Conservation (phyloP, 92 coral and sea anemone species). For the Palythoa caribaeorum region DNA sequence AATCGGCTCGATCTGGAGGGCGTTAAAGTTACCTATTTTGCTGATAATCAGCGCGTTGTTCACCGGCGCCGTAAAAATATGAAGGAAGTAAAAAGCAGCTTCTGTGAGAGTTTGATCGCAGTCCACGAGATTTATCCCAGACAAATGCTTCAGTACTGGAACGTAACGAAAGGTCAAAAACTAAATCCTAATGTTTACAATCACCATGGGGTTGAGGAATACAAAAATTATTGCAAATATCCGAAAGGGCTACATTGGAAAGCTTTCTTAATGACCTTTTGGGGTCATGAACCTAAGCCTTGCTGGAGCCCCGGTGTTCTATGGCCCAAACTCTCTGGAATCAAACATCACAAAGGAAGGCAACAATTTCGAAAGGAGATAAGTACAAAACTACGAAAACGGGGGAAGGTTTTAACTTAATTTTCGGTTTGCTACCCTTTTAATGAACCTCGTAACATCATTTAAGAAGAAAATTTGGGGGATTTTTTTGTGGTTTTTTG, state of each 20-base stretch:
- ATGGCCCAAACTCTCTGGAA: constrained; percentile 45
- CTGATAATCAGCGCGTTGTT: constrained; percentile 55
- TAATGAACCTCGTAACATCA: no score
- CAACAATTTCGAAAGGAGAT: no score
- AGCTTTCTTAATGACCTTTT: constrained; percentile 40
- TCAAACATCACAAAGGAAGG: constrained; percentile 9
- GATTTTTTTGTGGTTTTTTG: no score
- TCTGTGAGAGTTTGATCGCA: constrained; percentile 47
- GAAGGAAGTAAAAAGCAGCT: background rate
- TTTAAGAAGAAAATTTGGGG: no score
- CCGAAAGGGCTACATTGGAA: constrained; percentile 62
- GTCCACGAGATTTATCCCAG: constrained; percentile 62
- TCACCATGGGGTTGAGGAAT: constrained; percentile 32
- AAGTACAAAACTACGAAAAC: background rate
- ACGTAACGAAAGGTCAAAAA: constrained; percentile 46
- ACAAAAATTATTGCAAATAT: constrained; percentile 38
- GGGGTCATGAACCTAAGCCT: constrained; percentile 57
- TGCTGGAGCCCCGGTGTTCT: constrained; percentile 58
- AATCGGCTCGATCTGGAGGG: constrained; percentile 56
- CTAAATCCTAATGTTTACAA: background rate
- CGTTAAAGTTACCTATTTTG: constrained; percentile 55
- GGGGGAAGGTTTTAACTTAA: background rate
- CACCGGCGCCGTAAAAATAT: constrained; percentile 32
- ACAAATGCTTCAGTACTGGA: constrained; percentile 56
- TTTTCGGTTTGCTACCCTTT: no score